Conservation (phyloP, 2,888 invertebrate species). For the Gari tellinella region DNA sequence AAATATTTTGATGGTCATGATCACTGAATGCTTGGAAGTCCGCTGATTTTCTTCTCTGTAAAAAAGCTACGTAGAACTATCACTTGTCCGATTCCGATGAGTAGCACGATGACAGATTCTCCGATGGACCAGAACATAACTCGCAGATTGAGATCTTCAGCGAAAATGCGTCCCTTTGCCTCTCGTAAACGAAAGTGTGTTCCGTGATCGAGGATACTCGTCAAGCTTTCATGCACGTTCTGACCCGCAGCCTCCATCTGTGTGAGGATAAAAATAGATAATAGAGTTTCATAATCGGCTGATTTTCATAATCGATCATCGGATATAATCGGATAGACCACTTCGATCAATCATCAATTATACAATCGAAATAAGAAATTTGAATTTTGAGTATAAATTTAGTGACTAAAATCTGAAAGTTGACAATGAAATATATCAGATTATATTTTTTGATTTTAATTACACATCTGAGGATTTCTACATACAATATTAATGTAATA, state of each 20-base stretch:
- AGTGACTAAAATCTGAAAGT: too few species aligned
- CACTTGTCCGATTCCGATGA: conserved; percentile 95
- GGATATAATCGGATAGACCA: too few species aligned
- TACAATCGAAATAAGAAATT: too few species aligned
- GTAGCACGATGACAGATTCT: conserved; percentile 93
- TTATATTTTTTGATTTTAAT: too few species aligned
- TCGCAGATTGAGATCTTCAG: conserved; percentile 97
- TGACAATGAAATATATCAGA: too few species aligned
- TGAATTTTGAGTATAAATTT: too few species aligned
- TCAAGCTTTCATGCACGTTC: conserved; percentile 94
- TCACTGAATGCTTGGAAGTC: conserved; percentile 13
- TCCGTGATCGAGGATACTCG: conserved; percentile 95
- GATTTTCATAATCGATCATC: too few species aligned
- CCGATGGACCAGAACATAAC: conserved; percentile 93
- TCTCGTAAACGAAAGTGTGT: conserved; percentile 98
- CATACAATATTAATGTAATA: too few species aligned
- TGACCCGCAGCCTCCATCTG: conserved; percentile 96
- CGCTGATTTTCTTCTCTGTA: conserved; percentile 87
- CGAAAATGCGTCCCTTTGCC: conserved; percentile 96
- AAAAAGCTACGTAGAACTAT: conserved; percentile 96
- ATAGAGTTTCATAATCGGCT: too few species aligned
- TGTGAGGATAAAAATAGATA: conserved; percentile 61
- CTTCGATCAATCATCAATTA: too few species aligned
- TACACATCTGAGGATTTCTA: too few species aligned
- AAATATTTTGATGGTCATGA: too few species aligned